Conservation (phyloP, 2,888 invertebrate genomes). For the Branchipolynoe longqiensis region DNA sequence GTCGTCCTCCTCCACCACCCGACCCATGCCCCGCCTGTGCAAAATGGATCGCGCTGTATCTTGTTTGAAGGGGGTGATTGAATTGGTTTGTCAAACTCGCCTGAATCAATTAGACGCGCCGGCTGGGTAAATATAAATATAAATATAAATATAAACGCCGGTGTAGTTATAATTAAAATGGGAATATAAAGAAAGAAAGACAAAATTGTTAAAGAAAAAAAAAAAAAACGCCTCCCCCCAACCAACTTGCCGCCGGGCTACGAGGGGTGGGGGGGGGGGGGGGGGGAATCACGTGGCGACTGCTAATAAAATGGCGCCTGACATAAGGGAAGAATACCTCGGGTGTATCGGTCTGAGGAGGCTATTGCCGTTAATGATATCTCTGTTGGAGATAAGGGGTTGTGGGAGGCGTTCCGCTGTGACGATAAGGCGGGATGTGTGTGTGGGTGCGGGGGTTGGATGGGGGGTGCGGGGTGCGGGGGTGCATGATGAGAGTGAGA, state of each 20-base stretch:
- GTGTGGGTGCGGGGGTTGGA: too few species aligned
- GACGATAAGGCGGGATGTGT: too few species aligned
- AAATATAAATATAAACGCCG: too few species aligned
- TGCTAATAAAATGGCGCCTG: too few species aligned
- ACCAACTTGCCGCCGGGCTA: too few species aligned
- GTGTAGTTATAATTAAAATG: slow-evolving; percentile 27
- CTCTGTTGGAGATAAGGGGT: background rate
- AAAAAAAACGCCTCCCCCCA: background rate
- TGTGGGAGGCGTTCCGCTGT: too few species aligned
- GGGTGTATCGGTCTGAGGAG: background rate
- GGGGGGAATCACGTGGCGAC: too few species aligned
- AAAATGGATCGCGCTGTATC: background rate
- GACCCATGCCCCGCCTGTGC: background rate
- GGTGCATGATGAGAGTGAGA: too few species aligned
- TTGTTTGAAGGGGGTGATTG: slow-evolving; percentile 24
- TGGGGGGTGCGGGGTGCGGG: too few species aligned
- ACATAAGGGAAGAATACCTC: too few species aligned
- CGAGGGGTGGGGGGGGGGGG: background rate
- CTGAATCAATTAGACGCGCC: slow-evolving; percentile 8
- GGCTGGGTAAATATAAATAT: slow-evolving; percentile 20
- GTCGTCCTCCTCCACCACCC: too few species aligned
- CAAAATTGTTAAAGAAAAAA: too few species aligned
- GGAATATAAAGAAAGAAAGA: background rate
- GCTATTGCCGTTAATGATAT: slow-evolving; percentile 8
- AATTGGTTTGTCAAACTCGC: slow-evolving; percentile 29